A percentile compares a stretch with the other conserved stretches of the same genome.
phyloP scores from a whole-genome alignment of 2,797 vertebrate genomes.

The Taenioides sp. region DNA sequence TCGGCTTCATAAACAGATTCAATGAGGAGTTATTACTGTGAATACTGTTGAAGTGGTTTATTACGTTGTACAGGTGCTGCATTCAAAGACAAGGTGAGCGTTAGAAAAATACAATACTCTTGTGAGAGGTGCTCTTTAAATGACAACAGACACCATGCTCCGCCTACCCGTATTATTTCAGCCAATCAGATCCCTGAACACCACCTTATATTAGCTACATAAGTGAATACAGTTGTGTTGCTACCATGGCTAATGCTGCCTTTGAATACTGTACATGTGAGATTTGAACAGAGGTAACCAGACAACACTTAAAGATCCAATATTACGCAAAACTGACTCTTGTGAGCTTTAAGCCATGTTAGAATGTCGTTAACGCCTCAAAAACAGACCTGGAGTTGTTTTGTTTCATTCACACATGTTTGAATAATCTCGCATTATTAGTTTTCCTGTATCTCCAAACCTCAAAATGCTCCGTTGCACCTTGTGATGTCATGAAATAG shows the following conservation, averaged over 20 bases:
- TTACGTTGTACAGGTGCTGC: conserved; percentile 52
- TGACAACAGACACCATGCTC: conserved; percentile 59
- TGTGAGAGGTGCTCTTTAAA: conserved; percentile 48
- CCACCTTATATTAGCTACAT: conserved; percentile 44
- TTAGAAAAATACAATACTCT: conserved; percentile 74
- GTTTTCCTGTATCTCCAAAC: too few relatives aligned
- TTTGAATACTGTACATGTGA: not conserved
- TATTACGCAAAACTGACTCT: too few relatives aligned
- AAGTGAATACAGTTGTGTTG: conserved; percentile 35
- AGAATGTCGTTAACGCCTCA: too few relatives aligned
- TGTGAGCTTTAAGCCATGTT: too few relatives aligned
- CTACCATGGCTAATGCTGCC: conserved; percentile 34
- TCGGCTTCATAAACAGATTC: conserved; percentile 41
- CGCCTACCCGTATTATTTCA: conserved; percentile 62
- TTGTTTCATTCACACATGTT: too few relatives aligned
- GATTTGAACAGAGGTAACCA: conserved; percentile 26
- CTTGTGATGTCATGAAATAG: too few relatives aligned
- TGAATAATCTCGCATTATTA: too few relatives aligned
- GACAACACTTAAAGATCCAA: conserved; percentile 17
- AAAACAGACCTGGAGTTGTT: too few relatives aligned
- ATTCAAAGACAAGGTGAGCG: conserved; percentile 65
- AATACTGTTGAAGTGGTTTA: conserved; percentile 37
- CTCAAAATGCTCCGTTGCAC: too few relatives aligned
- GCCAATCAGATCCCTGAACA: conserved; percentile 57
- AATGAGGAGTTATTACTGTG: conserved; percentile 33